phyloP scores from a whole-genome alignment of 2,113 vertebrate genomes.

The Verasper variegatus region DNA sequence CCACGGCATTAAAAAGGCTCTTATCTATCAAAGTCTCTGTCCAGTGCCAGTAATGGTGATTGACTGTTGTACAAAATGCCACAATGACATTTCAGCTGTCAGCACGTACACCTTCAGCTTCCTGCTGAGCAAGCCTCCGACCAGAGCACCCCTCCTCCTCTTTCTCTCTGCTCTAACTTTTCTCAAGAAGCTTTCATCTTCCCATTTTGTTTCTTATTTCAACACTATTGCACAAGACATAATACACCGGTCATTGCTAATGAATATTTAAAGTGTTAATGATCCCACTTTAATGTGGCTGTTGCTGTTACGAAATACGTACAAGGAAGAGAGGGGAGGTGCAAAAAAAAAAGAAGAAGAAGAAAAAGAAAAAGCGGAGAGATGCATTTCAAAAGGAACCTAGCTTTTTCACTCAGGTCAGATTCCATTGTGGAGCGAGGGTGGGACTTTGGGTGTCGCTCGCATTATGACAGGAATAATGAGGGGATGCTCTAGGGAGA shows the following conservation, averaged over 20 bases:
- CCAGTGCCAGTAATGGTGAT: conserved; percentile 68
- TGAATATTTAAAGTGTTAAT: conserved; percentile 61
- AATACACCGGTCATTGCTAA: conserved; percentile 39
- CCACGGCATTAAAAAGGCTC: conserved; percentile 57
- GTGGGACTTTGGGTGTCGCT: conserved; percentile 80
- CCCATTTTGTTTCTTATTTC: conserved; percentile 46
- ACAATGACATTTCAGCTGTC: conserved; percentile 78
- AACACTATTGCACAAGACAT: conserved; percentile 55
- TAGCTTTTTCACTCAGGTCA: conserved; percentile 70
- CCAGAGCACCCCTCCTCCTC: conserved; percentile 21
- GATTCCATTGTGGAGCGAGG: conserved; percentile 78
- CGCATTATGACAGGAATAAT: conserved; percentile 82
- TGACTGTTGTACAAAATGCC: conserved; percentile 78
- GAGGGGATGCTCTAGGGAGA: conserved; percentile 75
- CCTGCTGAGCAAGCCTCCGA: conserved; percentile 59
- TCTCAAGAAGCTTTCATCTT: conserved; percentile 33
- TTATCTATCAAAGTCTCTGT: conserved; percentile 72
- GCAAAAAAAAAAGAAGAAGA: conserved; percentile 1
- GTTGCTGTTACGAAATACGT: conserved; percentile 50
- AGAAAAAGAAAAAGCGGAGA: conserved; percentile 14
- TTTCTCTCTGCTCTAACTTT: conserved; percentile 4
- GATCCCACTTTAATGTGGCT: conserved; percentile 37
- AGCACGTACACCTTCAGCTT: conserved; percentile 67
- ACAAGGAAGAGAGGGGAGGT: conserved; percentile 55
- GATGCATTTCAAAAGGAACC: conserved; percentile 80